Conservation (phyloP, 2,888 invertebrate species). For the Drosophila cracens region DNA sequence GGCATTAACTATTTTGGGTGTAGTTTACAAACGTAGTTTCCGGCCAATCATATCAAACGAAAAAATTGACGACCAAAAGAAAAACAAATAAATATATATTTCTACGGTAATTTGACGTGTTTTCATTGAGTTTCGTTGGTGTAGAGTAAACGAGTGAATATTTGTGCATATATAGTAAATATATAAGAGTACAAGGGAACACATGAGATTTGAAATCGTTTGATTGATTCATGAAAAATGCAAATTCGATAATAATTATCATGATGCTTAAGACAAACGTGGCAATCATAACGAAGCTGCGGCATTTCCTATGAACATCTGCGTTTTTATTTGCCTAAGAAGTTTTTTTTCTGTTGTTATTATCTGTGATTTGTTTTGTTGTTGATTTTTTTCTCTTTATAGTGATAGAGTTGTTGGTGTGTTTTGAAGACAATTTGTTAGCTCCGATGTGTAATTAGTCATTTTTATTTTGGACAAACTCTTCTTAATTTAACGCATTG, state of each 20-base stretch:
- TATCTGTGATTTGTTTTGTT: slow-evolving; percentile 38
- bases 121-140: slow-evolving; percentile 47
- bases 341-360: slow-evolving; percentile 56
- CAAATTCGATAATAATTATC: slow-evolving; percentile 53
- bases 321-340: slow-evolving; percentile 56
- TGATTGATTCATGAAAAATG: slow-evolving; percentile 78
- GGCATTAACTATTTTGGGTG: slow-evolving; percentile 5
- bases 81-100: slow-evolving; percentile 2
- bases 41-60: slow-evolving; percentile 14
- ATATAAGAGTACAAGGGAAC: slow-evolving; percentile 38
- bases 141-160: slow-evolving; percentile 34
- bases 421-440: slow-evolving; percentile 70
- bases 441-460: slow-evolving; percentile 72
- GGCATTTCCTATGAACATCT: slow-evolving; percentile 65
- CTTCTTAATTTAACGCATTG: slow-evolving; percentile 56
- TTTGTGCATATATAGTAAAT: slow-evolving; percentile 25
- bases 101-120: slow-evolving; percentile 14
- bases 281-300: slow-evolving; percentile 52
- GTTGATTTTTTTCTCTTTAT: slow-evolving; percentile 30
- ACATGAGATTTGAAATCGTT: slow-evolving; percentile 43
- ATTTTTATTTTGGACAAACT: slow-evolving; percentile 71
- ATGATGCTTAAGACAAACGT: slow-evolving; percentile 14
- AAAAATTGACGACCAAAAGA: background rate
- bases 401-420: slow-evolving; percentile 40
- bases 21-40: slow-evolving; percentile 12